Conservation (phyloP, 2,113 vertebrate genomes). For the Hypomesus transpacificus region DNA sequence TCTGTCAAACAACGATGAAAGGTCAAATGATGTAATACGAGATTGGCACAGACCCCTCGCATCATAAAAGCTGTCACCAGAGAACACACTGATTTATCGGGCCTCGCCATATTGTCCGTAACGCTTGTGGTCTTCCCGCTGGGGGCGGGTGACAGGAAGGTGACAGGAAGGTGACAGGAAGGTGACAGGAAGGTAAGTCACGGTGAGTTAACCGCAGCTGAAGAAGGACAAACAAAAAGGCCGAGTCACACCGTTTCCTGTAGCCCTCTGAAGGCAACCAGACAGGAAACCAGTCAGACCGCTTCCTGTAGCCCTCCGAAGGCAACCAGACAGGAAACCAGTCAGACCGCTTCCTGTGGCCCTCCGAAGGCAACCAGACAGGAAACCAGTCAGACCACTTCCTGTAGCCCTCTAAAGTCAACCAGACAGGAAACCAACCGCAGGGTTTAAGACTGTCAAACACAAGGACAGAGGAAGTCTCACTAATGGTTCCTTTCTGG, state of each 20-base stretch:
- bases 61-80: conserved; percentile 35
- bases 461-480: too few species aligned
- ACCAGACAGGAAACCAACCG: too few species aligned
- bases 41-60: conserved; percentile 18
- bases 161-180: too few species aligned
- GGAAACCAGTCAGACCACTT: background rate
- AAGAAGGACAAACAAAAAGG: conserved; percentile 24
- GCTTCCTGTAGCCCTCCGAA: too few species aligned
- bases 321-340: background rate
- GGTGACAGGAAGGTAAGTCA: conserved; percentile 35
- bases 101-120: background rate
- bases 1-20: too few species aligned
- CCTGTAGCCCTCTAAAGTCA: too few species aligned
- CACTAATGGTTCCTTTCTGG: too few species aligned
- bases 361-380: too few species aligned
- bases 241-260: background rate
- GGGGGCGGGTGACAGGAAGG: conserved; percentile 25
- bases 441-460: too few species aligned
- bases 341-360: background rate
- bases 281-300: background rate
- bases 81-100: conserved; percentile 40
- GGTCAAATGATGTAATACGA: too few species aligned
- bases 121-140: background rate
- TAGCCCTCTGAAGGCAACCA: too few species aligned
- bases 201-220: conserved; percentile 27